phyloP scores from a whole-genome alignment of 1,140 invertebrate species.

The Macrobrachium rosenbergii region DNA sequence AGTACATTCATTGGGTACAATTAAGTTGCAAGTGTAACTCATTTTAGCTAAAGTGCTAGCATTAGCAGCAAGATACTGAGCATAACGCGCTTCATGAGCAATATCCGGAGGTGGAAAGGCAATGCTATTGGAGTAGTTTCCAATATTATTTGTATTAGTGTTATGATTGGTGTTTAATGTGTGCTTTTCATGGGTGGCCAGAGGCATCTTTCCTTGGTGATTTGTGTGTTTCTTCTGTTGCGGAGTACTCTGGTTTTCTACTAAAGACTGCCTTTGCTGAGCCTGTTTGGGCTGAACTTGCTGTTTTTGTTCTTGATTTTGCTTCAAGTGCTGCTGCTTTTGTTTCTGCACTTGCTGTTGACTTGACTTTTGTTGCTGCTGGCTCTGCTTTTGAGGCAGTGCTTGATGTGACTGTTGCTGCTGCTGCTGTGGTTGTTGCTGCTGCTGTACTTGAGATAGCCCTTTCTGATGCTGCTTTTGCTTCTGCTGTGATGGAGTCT shows the following conservation, averaged over 20 bases:
- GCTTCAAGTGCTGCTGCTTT: constrained; percentile 7
- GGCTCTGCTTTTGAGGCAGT: constrained; percentile 6
- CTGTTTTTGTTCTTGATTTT: constrained; percentile 25
- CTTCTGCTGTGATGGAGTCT: constrained; percentile 18
- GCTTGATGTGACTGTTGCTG: constrained; percentile 18
- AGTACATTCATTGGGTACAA: constrained; percentile 12
- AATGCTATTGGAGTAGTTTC: constrained; percentile 15
- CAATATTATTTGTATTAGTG: background rate
- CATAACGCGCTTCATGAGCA: constrained; percentile 64
- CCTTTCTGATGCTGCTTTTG: constrained; percentile 41
- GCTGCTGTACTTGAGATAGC: background rate
- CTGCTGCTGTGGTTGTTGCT: constrained; percentile 28
- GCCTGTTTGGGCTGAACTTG: constrained; percentile 1
- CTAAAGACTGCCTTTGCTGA: background rate
- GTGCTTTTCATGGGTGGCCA: background rate
- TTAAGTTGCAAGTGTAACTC: constrained; percentile 49
- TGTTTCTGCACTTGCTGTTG: constrained; percentile 15
- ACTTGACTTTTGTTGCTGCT: constrained; percentile 28
- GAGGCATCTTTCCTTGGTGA: background rate
- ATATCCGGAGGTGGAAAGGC: constrained; percentile 42
- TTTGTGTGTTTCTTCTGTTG: background rate
- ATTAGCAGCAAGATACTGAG: constrained; percentile 65
- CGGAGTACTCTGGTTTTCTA: background rate
- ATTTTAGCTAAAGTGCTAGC: constrained; percentile 48
- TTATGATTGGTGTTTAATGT: background rate